Percentiles rank a stretch among this genome's conserved stretches.
phyloP scores from a whole-genome alignment of 2,888 invertebrate genomes.

The Nasonovia ribisnigri region DNA sequence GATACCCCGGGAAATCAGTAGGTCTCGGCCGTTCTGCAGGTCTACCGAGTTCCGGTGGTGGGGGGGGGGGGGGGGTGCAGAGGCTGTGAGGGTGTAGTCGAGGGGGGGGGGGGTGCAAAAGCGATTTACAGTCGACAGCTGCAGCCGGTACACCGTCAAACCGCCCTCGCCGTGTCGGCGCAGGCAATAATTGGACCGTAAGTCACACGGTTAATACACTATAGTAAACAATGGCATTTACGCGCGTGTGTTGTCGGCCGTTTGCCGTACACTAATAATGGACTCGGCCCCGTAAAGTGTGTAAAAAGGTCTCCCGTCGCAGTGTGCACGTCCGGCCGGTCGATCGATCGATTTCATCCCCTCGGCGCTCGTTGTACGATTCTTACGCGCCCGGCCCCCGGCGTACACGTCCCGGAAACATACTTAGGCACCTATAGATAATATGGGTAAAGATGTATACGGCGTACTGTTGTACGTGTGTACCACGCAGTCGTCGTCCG shows the following conservation, averaged over 20 bases:
- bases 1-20: background rate
- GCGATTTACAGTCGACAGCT: background rate
- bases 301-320: background rate
- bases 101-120: background rate
- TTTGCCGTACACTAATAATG: background rate
- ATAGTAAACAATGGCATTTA: background rate
- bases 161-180: background rate
- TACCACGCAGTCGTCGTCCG: background rate
- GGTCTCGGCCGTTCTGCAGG: background rate
- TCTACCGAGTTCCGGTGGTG: background rate
- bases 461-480: too few relatives aligned
- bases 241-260: background rate
- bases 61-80: background rate
- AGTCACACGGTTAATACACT: background rate
- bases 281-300: background rate
- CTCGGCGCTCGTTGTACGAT: background rate
- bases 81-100: too few relatives aligned
- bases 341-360: background rate
- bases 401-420: background rate
- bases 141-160: background rate
- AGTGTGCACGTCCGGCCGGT: background rate
- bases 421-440: background rate
- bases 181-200: background rate
- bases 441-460: background rate
- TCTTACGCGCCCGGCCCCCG: background rate